These are phyloP conservation scores for Hylomyscus alleni DNA, from an alignment of 2,797 vertebrate genomes.

Conservation along the genomic window DNA sequence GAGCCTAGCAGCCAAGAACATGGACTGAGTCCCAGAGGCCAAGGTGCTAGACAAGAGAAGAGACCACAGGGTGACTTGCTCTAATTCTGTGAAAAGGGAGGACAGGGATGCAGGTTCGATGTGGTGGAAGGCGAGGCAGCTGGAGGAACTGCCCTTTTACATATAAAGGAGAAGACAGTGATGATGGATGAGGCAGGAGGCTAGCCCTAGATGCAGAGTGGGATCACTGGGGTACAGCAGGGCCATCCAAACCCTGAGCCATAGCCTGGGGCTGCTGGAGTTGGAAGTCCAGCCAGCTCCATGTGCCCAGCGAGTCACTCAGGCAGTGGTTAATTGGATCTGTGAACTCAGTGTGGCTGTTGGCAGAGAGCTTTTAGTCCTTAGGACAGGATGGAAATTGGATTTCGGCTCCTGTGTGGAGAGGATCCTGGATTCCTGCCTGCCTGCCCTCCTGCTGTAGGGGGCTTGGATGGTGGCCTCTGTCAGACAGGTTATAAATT, in stretches of 20 bases:
- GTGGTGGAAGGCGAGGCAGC: not conserved
- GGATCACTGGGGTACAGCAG: not conserved
- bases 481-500: not conserved
- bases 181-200: not conserved
- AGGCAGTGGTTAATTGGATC: constrained; percentile 79
- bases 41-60: not conserved
- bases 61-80: not conserved
- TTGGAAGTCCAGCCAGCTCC: constrained; percentile 28
- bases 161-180: not conserved
- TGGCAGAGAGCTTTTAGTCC: constrained; percentile 85
- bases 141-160: not conserved
- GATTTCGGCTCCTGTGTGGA: constrained; percentile 80
- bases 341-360: constrained; percentile 59
- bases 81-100: accelerated
- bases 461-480: not conserved
- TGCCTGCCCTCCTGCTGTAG: not conserved
- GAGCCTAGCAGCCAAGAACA: too few species aligned
- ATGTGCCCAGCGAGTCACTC: constrained; percentile 15
- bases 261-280: not conserved
- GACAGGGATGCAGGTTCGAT: accelerated
- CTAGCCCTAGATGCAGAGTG: accelerated
- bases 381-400: constrained; percentile 83
- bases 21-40: not conserved
- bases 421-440: constrained; percentile 56
- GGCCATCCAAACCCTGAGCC: not conserved